Percentiles rank a stretch among this genome's conserved stretches.
Evolutionary conservation across 2,888 invertebrate species (phyloP).

Genomic region (Xestobium rufovillosum): DNA sequence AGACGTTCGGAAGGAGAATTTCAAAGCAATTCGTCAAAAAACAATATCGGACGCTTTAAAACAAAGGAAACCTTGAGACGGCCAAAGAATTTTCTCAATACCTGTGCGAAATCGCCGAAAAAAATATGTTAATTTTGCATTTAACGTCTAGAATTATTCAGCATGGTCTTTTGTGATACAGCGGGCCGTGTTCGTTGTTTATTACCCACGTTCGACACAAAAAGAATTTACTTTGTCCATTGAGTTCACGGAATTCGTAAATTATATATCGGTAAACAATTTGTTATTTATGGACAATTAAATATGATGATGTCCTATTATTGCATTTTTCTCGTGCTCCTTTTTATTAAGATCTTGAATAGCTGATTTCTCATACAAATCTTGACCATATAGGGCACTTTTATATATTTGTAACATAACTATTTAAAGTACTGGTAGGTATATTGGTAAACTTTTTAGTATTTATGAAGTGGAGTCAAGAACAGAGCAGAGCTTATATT

Average conservation of each 20-base stretch:
- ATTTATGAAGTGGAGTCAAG: too few species aligned
- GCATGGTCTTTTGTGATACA: slow-evolving; percentile 20
- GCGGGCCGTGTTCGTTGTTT: slow-evolving; percentile 7
- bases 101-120: slow-evolving; percentile 26
- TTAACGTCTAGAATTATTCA: slow-evolving; percentile 30
- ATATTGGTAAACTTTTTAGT: too few species aligned
- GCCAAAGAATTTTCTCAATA: slow-evolving; percentile 28
- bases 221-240: slow-evolving; percentile 6
- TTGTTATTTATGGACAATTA: slow-evolving; percentile 1
- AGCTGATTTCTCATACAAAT: too few species aligned
- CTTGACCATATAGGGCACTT: too few species aligned
- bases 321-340: too few species aligned
- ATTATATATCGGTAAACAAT: too few species aligned
- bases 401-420: too few species aligned
- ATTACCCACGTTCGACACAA: slow-evolving; percentile 6
- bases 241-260: slow-evolving; percentile 2
- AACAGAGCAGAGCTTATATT: too few species aligned
- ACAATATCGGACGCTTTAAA: slow-evolving; percentile 20
- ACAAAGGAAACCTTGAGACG: slow-evolving; percentile 33
- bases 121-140: slow-evolving; percentile 33
- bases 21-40: slow-evolving; percentile 29
- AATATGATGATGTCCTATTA: slow-evolving; percentile 1
- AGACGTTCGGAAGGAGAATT: too few species aligned
- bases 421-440: too few species aligned
- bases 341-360: too few species aligned